Base-by-base conservation (phyloP, 2,888 invertebrate genomes). In the Limnephilus lunatus region DNA sequence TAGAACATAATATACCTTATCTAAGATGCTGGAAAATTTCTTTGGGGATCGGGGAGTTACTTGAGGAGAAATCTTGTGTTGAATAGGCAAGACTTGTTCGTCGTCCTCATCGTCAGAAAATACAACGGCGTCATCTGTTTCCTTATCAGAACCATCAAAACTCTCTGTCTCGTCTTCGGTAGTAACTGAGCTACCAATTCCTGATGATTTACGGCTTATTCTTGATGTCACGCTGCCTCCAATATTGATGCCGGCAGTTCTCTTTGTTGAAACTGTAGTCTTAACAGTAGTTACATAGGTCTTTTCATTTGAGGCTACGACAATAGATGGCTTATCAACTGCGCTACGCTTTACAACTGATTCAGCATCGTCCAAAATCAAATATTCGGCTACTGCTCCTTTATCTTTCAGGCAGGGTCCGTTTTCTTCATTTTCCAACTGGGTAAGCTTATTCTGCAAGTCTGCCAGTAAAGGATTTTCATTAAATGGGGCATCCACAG, bases 71-170 rank as follows among this genome's bases (percentile, higher is more conserved):
- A 90, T 80, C 19, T 94, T 94, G 5, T 89, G 83, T 92, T 93
- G 93, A 93, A 35, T 83, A 32, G 32, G 25, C 9, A 15, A 32
- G 11, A n/a, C 35, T 83, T 68, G 81, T n/a, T 31, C 68, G 25
- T 86, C 89, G 31, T 90, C 90, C 94, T 96, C 96, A 94, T 97
- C 97, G 94, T 97, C 97, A 91, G 97, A 97, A 95, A 97, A 97
- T 93, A 96, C 96, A 93, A 97, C 94, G 91, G 95, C 95, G 94
- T 97, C 97, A 94, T 97, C 97, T 90, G 96, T 96, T 94, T 97
- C 97, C 94, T 97, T 97, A 94, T 97, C 97, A 92, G 96, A 96
- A 91, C 96, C 96, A 94, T 97, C 96, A 94, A 97, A 97, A 94
- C 97, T 97, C 94, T 97, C 96, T 93, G 96, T 96, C 92, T 96